Conservation (phyloP, 2,888 invertebrate genomes). For the Tryphoninae sp. region DNA sequence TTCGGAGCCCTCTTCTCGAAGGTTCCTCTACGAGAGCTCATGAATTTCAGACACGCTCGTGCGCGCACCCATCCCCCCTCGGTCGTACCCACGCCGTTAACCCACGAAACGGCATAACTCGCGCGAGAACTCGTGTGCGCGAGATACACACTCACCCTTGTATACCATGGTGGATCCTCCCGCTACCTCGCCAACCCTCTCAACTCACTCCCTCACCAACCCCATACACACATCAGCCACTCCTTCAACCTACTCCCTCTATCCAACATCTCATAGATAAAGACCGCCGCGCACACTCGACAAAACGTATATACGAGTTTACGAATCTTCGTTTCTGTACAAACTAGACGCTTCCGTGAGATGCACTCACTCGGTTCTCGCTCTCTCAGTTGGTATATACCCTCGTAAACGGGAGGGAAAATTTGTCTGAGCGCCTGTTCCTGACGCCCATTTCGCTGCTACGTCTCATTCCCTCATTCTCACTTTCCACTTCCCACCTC, state of each 20-base stretch:
- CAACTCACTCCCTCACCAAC: not conserved
- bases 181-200: constrained; percentile 15
- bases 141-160: constrained; percentile 19
- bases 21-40: constrained; percentile 65
- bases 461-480: not conserved
- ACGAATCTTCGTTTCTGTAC: constrained; percentile 58
- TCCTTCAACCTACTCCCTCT: constrained; percentile 9
- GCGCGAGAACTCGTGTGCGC: constrained; percentile 41
- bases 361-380: constrained; percentile 38
- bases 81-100: constrained; percentile 50
- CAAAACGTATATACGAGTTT: constrained; percentile 42
- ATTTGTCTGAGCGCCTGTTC: constrained; percentile 52
- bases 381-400: constrained; percentile 13
- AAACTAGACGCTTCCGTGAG: constrained; percentile 50
- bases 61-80: constrained; percentile 31
- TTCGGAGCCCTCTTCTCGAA: constrained; percentile 59
- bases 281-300: constrained; percentile 17
- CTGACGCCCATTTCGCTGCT: constrained; percentile 41
- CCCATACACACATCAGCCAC: constrained; percentile 10
- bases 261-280: constrained; percentile 28
- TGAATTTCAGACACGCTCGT: constrained; percentile 71
- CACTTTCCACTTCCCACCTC: not conserved
- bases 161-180: constrained; percentile 28
- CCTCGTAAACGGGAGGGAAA: constrained; percentile 46
- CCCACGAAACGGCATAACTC: constrained; percentile 58